Percentiles rank a stretch among this genome's conserved stretches.
Evolutionary conservation across 2,797 vertebrate genomes (phyloP).

Genomic region (Danio jaintianensis): DNA sequence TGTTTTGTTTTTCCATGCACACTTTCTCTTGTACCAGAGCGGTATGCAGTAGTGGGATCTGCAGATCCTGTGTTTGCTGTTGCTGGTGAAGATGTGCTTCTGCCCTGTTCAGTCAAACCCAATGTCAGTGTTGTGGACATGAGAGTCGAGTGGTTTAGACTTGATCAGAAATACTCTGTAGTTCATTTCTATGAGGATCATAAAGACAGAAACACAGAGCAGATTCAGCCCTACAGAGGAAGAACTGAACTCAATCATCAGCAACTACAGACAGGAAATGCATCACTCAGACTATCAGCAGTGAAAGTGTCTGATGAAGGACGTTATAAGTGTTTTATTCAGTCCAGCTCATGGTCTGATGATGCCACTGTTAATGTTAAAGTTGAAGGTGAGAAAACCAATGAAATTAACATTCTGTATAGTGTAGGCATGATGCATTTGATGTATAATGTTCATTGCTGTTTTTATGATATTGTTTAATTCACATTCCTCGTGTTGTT

Average conservation of each 20-base stretch:
- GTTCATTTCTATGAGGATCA: no score
- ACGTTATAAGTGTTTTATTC: conserved; percentile 60
- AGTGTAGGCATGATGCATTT: no score
- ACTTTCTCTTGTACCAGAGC: background rate
- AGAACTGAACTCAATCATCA: conserved; percentile 53
- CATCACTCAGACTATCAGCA: conserved; percentile 62
- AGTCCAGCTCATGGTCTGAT: background rate
- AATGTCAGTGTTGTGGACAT: background rate
- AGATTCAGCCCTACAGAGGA: conserved; percentile 28
- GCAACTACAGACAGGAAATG: conserved; percentile 59
- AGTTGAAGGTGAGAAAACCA: conserved; percentile 31
- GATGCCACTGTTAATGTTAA: background rate
- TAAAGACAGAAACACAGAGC: background rate
- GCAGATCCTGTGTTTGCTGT: background rate
- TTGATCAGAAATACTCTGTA: background rate
- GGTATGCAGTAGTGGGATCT: background rate
- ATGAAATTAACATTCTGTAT: no score
- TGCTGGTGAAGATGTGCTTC: conserved; percentile 43
- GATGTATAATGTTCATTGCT: no score
- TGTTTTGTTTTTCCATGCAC: no score
- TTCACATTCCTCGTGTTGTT: background rate
- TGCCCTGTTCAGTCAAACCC: conserved; percentile 44
- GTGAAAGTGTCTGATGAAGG: conserved; percentile 58
- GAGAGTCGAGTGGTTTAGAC: conserved; percentile 57
- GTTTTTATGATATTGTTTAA: no score